Base-by-base conservation (phyloP, 2,797 vertebrate genomes). In the Helostoma temminkii region DNA sequence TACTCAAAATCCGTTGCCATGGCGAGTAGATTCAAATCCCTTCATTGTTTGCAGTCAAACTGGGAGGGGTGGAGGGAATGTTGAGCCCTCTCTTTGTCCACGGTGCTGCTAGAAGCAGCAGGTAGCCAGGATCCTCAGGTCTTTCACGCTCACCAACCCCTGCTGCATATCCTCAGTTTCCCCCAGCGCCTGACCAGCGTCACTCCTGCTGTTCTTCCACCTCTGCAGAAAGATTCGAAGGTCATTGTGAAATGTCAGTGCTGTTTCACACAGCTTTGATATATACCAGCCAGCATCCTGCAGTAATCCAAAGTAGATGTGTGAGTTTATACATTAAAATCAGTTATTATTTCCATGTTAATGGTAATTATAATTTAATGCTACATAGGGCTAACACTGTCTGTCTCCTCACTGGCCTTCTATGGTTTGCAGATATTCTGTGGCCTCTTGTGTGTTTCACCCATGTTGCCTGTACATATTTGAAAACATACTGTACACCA, bases 121-220 rank as follows among this genome's bases (percentile, higher is more conserved):
- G 91, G 92, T 92, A 91, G 87, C 76, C 86, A 54, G 79, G 90
- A 88, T 92, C 78, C 88, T 92, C 86, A 88, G 87, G 84, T 85
- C 84, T 80, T 86, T 89, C 78, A 85, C 56, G 19, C 82, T 82
- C 75, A 3, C 77, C 45, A 14, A 61, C 64, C 57, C 72, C 74
- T 39, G 76, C 76, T 78, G 68, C 78, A 80, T 60, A 66, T 62
- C 61, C 68, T 37, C 62, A 9, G 12, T 60, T 26, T 59, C 42
- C 21, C 58, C 50, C 43, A 22, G 66, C 61, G 62, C 66, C 68
- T 32, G 65, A 67, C 49, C 74, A 52, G 83, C 67, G 41, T 78
- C 42, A 3, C 87, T 83, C 84, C 90, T 82, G 88, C 91, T 89
- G 89, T 45, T 79, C 14, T 67, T 57, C 56, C 75, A 74, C 80